Evolutionary conservation across 2,888 invertebrate species (phyloP), one percentile per base, ranked within the genome.

Genomic region (Acanthosepion esculentum): DNA sequence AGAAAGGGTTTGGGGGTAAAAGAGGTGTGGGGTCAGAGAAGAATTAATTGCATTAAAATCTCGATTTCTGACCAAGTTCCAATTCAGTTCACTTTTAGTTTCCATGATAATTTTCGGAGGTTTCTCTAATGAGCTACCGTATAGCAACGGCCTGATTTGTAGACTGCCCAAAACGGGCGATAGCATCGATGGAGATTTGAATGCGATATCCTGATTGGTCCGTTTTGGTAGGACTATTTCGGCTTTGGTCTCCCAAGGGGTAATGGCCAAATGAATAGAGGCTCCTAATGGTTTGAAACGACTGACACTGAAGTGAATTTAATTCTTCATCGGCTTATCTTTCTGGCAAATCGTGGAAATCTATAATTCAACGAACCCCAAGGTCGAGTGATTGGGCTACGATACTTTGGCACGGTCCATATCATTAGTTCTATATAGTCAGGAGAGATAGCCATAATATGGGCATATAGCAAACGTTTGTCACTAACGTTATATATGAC

Each of bases 41-140:
- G 78, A 78, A 78, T 78, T 78, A 78, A 78, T 78, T 78, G 78
- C 78, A 78, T 78, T 78, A 78, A 78, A 78, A 78, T 78, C 78
- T 78, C 78, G 78, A n/a, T 78, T 78, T 78, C 78, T 78, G 78
- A 78, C 78, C n/a, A 78, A 78, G 78, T 78, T 78, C 78, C 78
- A 78, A 78, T 33, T 78, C 78, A 33, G n/a, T 78, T 78, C n/a
- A 15, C 78, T n/a, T 78, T 33, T 33, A 78, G 78, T 78, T 78
- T 78, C 33, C 78, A 12, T 78, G 78, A 78, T 78, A 78, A 78
- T 78, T 78, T 78, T 78, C 78, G 78, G 78, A n/a, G 12, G n/a
- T 78, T 78, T 78, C 78, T 78, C 78, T 78, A 78, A 78, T 78
- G 78, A 78, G 78, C 78, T 33, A 3, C n/a, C 78, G 33, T 78